Conservation (phyloP, 2,113 vertebrate species). For the Sterna hirundo region DNA sequence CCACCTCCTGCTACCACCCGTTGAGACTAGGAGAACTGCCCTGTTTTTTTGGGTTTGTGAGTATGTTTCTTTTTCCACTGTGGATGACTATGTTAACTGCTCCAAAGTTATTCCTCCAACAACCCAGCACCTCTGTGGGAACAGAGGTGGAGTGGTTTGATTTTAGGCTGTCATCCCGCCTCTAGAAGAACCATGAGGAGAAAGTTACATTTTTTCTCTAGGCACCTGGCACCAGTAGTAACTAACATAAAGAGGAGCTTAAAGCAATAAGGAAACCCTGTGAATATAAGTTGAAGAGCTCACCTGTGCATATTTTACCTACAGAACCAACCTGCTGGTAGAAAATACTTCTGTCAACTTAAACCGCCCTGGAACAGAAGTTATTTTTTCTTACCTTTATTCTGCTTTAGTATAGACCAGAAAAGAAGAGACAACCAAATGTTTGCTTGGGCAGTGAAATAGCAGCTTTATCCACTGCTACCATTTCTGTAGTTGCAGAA, state of each 20-base stretch:
- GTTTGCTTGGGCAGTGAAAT: neutral
- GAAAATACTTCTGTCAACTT: neutral
- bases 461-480: neutral
- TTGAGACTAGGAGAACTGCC: constrained; percentile 10
- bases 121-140: neutral
- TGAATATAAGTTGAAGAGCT: neutral
- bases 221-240: neutral
- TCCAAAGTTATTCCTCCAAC: neutral
- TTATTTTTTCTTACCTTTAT: neutral
- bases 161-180: neutral
- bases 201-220: neutral
- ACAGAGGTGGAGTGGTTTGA: neutral
- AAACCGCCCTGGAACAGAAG: neutral
- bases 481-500: neutral
- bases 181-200: neutral
- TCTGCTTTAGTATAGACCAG: neutral
- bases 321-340: neutral
- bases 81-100: neutral
- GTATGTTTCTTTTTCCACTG: constrained; percentile 47
- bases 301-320: neutral
- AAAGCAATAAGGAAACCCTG: neutral
- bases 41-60: neutral
- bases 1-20: neutral
- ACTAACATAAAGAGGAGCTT: neutral
- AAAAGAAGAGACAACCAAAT: neutral